A percentile compares a stretch with the other conserved stretches of the same genome.
These are phyloP conservation scores for Helogale parvula DNA, from an alignment of 2,113 vertebrate genomes.

Conservation along the genomic window DNA sequence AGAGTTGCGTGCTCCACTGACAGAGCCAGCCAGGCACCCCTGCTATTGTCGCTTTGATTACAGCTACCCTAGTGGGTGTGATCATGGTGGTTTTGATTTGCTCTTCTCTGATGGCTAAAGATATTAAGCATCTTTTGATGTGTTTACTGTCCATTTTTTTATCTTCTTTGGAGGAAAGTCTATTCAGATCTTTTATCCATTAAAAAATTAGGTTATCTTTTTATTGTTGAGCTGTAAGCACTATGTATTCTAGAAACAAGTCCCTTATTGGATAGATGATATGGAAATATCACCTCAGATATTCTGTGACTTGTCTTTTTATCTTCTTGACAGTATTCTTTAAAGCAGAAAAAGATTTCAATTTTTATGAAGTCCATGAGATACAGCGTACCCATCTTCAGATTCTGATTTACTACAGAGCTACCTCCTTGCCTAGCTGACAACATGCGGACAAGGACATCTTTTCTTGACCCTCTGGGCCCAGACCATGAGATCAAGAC, in stretches of 20 bases:
- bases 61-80: not conserved
- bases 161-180: conserved; percentile 2
- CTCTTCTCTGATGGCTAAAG: not conserved
- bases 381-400: not conserved
- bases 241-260: not conserved
- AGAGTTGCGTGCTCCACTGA: not conserved
- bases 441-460: not conserved
- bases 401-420: not conserved
- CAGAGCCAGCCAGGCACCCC: not conserved
- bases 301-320: not conserved
- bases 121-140: not conserved
- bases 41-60: not conserved
- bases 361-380: not conserved
- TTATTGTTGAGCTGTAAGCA: not conserved
- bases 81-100: not conserved
- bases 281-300: not conserved
- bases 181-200: not conserved
- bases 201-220: not conserved
- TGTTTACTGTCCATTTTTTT: not conserved
- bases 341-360: conserved; percentile 42
- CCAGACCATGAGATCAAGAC: not conserved
- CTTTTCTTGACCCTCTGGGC: not conserved
- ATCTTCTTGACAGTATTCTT: not conserved
- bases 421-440: not conserved
- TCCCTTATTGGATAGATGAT: not conserved